Percentiles rank a stretch among this genome's conserved stretches.
Evolutionary conservation across 2,113 vertebrate species (phyloP).

Genomic region (Sturnus vulgaris): DNA sequence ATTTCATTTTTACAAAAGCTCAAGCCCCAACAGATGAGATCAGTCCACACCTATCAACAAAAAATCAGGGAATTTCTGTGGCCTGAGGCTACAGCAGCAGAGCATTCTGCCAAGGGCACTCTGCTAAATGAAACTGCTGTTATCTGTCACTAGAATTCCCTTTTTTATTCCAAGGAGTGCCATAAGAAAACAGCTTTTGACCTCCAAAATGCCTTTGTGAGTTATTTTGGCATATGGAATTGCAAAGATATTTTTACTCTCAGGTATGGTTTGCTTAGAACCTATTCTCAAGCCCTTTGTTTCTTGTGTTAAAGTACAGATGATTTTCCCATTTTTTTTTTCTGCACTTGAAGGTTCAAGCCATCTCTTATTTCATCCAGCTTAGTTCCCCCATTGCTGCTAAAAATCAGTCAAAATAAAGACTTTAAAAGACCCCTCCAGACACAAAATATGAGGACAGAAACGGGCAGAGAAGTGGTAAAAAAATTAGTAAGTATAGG

Average conservation of each 20-base stretch:
- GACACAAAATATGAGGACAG: neutral
- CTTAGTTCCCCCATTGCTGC: neutral
- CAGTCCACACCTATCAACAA: neutral
- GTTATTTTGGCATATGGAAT: neutral
- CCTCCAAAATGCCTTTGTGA: neutral
- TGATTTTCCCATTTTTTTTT: neutral
- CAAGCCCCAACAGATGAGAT: neutral
- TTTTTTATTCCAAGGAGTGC: neutral
- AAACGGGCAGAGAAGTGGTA: neutral
- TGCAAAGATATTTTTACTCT: neutral
- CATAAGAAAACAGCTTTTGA: neutral
- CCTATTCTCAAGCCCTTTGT: neutral
- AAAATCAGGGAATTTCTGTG: neutral
- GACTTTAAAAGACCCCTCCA: accelerated
- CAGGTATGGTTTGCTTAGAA: neutral
- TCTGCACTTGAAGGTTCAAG: neutral
- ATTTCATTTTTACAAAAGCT: neutral
- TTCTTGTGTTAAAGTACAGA: neutral
- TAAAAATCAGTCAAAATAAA: neutral
- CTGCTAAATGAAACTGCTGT: neutral
- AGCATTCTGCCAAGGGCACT: neutral
- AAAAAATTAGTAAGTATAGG: neutral
- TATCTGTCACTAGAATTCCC: neutral
- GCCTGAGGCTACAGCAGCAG: neutral
- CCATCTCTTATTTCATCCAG: neutral